These are phyloP conservation scores for Diaprepes abbreviatus DNA, from an alignment of 2,888 invertebrate species.

Conservation along the genomic window DNA sequence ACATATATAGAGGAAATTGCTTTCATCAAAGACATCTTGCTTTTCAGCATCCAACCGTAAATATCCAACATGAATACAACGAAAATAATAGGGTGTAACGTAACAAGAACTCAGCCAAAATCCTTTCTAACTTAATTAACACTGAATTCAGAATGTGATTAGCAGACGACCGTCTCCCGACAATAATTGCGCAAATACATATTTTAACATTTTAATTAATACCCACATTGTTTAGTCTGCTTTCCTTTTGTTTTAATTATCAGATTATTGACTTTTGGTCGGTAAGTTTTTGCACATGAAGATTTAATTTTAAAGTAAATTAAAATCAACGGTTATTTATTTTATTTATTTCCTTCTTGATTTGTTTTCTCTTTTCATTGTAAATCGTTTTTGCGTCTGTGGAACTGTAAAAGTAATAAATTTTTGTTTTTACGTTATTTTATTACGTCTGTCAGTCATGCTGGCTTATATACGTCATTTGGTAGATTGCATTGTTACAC, in stretches of 20 bases:
- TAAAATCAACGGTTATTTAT: not conserved
- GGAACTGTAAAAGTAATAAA: too few species aligned
- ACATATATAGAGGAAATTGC: too few species aligned
- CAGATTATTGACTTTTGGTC: constrained; percentile 10
- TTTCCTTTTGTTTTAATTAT: constrained; percentile 9
- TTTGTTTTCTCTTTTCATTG: not conserved
- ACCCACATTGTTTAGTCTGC: constrained; percentile 12
- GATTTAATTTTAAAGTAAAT: not conserved
- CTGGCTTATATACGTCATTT: too few species aligned
- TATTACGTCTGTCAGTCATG: too few species aligned
- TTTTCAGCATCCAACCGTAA: too few species aligned
- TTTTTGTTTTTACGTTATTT: too few species aligned
- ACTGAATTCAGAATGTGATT: constrained; percentile 1
- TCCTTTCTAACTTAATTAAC: not conserved
- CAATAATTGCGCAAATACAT: constrained; percentile 9
- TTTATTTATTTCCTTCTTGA: not conserved
- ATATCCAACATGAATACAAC: too few species aligned
- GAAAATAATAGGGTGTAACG: too few species aligned
- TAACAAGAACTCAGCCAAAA: not conserved
- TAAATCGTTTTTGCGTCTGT: too few species aligned
- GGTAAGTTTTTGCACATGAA: not conserved
- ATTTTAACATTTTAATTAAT: constrained; percentile 12
- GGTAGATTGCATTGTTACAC: too few species aligned
- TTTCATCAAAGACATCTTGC: too few species aligned
- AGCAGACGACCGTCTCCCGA: constrained; percentile 5